Evolutionary conservation across 2,888 invertebrate species (phyloP), one percentile per base, ranked within the genome.

Genomic region (Cyrtodaria siliqua): DNA sequence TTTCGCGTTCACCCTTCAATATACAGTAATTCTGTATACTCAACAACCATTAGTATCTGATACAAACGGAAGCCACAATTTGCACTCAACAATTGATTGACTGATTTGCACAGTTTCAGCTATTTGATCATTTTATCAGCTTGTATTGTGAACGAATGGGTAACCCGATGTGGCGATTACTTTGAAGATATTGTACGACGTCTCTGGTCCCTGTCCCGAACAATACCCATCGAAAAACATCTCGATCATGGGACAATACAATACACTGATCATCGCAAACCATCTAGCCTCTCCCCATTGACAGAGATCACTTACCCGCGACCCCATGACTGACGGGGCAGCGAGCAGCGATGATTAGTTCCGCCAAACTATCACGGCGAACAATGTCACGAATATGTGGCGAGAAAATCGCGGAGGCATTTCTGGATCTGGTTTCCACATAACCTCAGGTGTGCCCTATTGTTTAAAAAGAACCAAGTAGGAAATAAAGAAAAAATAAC

Each of bases 231-330:
- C 16, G 38, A 29, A 29, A 50, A 47, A 33, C 69, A 55, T 42
- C 59, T 52, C 16, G 29, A 24, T 16, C 27, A 18, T 47, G 69
- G 55, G 60, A 69, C 44, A 47, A 24, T 26, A 23, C n/a, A 23
- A 53, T 38, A 69, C 69, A 69, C 61, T 49, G 55, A 29, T 40
- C 33, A 47, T 42, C 69, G 24, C 38, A 23, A 61, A 38, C 29
- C 38, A 53, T 61, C 55, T 47, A 53, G 9, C 47, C 55, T 49
- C 8, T 20, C 8, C 24, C 16, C 24, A 61, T 69, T 69, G 55
- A 69, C 38, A 29, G 47, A 24, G 53, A 56, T 61, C 69, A 69
- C 55, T 69, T 69, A 56, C 69, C 61, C 42, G 55, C 55, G 56
- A 69, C 61, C 27, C 69, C 50, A 42, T 69, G 61, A 69, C 69